Base-by-base conservation (phyloP, 2,888 invertebrate genomes). In the Meliscaeva auricollis region DNA sequence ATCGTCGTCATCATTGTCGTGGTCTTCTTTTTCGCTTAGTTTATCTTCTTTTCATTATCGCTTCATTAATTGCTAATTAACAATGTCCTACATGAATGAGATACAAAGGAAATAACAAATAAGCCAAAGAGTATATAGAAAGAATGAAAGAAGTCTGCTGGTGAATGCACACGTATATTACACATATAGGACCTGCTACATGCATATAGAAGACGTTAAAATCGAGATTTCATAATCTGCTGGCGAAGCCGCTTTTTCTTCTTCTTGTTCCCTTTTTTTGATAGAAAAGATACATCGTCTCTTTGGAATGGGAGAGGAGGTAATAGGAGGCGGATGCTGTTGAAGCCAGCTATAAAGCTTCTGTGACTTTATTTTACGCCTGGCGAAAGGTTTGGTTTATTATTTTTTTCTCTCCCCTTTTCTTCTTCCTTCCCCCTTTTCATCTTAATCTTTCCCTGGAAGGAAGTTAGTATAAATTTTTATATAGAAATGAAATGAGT, bases 31-130 rank as follows among this genome's bases (percentile, higher is more conserved):
- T 11, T 26, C 4, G 20, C 41, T 60, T 44, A 62, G 73, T 81
- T 85, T 85, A 85, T 85, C 85, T 85, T 90, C 88, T 88, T 88
- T 90, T 90, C 90, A 90, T 90, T 90, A 90, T 90, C 90, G 90
- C 90, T 90, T 90, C 90, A 90, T 90, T 90, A 90, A 90, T 90
- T 90, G 90, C 90, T 90, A 90, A 90, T 90, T 90, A 90, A 90
- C 90, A 89, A 88, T 90, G 90, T 90, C 90, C 89, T 89, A 90
- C 90, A 90, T 89, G 89, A 75, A 79, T 76, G 84, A 79, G 79
- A 79, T 84, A 84, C 75, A 84, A 84, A 79, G 79, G 79, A 84
- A 84, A 79, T 76, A 79, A 79, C 84, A 84, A 84, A 84, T 76
- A 84, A 72, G 83, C 70, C 58, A 60, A 58, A 52, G 64, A 64